Conservation (phyloP, 64 coral and sea anemone species). For the Stylophora pistillata region DNA sequence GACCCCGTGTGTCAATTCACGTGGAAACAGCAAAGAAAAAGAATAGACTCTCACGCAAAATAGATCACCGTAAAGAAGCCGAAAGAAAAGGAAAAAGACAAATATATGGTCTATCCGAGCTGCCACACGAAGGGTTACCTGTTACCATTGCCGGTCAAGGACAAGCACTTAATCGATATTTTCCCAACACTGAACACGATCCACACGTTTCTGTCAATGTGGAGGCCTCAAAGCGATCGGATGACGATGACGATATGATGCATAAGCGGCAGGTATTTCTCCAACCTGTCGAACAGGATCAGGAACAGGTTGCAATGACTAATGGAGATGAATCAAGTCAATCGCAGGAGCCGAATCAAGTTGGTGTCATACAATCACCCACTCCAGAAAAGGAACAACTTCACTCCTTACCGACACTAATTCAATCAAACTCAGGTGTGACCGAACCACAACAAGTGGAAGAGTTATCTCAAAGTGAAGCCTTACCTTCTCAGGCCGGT, state of each 20-base stretch:
- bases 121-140: constrained; percentile 39
- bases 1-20: neutral
- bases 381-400: neutral
- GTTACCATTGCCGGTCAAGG: neutral
- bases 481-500: neutral
- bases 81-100: constrained; percentile 34
- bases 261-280: constrained; percentile 6
- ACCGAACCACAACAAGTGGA: neutral
- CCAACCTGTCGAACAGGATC: neutral
- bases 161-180: neutral
- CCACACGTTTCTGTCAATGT: constrained; percentile 49
- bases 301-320: neutral
- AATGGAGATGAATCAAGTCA: neutral
- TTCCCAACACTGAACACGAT: neutral
- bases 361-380: neutral
- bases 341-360: neutral
- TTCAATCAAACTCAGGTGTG: neutral
- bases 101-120: constrained; percentile 67
- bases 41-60: neutral
- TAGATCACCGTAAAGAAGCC: neutral
- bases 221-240: constrained; percentile 24
- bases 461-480: neutral
- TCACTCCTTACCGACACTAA: neutral
- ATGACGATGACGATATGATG: neutral
- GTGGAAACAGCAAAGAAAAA: constrained; percentile 18